Conservation (phyloP, 2,888 invertebrate species). For the Sepiola atlantica region DNA sequence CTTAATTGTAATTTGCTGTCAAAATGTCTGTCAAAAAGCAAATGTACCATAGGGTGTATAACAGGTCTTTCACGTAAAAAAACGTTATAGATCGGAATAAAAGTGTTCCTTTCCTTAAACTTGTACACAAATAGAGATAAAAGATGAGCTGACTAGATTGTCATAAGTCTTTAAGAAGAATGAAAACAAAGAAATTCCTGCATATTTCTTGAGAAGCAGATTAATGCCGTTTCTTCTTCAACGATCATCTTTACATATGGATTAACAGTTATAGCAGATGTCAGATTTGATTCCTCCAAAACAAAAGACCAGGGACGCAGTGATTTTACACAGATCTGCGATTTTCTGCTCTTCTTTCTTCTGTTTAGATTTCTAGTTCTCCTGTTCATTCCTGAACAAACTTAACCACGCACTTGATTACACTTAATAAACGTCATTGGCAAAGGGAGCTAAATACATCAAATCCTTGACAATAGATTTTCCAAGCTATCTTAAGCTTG, state of each 20-base stretch:
- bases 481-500: background rate
- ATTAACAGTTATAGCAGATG: background rate
- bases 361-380: constrained; percentile 32
- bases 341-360: background rate
- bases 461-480: background rate
- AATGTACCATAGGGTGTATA: too few species aligned
- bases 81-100: too few species aligned
- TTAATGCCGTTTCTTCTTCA: background rate
- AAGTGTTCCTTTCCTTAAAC: too few species aligned
- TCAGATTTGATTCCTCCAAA: background rate
- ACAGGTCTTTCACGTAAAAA: too few species aligned
- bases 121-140: background rate
- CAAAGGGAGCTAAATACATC: background rate
- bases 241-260: background rate
- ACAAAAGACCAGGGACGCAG: background rate
- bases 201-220: background rate
- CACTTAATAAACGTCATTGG: background rate
- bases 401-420: background rate
- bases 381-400: constrained; percentile 4
- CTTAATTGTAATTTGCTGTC: too few species aligned
- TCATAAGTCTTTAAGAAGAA: background rate
- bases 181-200: background rate
- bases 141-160: background rate
- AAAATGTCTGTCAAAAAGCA: too few species aligned
- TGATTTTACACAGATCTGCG: background rate